Percentiles rank a stretch among this genome's conserved stretches.
Evolutionary conservation across 2,797 vertebrate genomes (phyloP).

Genomic region (Brachymystax lenok): DNA sequence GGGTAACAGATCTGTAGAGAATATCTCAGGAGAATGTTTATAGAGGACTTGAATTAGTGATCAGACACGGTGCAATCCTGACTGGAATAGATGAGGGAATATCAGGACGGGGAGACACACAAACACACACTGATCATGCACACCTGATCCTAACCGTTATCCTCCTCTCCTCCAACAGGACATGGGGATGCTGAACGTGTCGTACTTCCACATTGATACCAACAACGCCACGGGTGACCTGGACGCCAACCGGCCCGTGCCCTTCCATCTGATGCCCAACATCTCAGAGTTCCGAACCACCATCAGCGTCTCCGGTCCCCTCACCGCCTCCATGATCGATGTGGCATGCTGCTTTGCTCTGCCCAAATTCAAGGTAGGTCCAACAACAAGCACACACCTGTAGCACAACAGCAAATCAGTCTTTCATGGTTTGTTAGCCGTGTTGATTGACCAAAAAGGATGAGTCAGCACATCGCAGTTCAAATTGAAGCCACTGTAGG

Average conservation of each 20-base stretch:
- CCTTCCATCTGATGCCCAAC: conserved; percentile 95
- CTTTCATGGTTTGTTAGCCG: not conserved
- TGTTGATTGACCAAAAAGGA: not conserved
- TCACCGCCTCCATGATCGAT: conserved; percentile 97
- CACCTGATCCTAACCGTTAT: not conserved
- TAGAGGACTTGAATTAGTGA: not conserved
- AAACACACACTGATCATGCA: too few relatives aligned
- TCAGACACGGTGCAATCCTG: not conserved
- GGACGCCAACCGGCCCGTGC: conserved; percentile 94
- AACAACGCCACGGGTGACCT: conserved; percentile 95
- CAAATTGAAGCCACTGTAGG: not conserved
- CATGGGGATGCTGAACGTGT: conserved; percentile 94
- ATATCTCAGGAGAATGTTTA: conserved; percentile 2
- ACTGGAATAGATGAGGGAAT: not conserved
- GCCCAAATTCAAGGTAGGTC: conserved; percentile 94
- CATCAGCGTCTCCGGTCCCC: conserved; percentile 92
- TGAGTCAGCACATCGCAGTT: not conserved
- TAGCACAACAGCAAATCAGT: not conserved
- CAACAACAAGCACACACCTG: not conserved
- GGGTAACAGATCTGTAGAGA: conserved; percentile 17
- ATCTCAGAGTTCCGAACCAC: conserved; percentile 97
- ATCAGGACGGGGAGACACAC: too few relatives aligned
- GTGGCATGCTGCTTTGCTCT: conserved; percentile 97
- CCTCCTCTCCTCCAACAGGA: conserved; percentile 75
- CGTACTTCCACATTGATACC: conserved; percentile 98